These are phyloP conservation scores for Psittacula echo DNA, from an alignment of 2,797 vertebrate genomes.

Conservation along the genomic window DNA sequence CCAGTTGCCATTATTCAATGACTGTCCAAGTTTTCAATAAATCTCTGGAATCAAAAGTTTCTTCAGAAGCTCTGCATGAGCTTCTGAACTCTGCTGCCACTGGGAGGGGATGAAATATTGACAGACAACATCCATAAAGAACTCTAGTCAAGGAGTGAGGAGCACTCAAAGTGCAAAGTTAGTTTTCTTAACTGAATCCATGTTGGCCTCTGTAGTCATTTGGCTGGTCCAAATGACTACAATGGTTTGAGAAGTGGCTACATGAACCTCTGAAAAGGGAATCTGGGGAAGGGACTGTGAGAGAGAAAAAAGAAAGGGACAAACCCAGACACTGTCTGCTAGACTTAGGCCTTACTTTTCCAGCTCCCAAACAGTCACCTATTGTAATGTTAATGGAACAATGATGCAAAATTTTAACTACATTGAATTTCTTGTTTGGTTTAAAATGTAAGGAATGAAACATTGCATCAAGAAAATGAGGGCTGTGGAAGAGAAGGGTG, in stretches of 20 bases:
- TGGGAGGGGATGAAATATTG: not conserved
- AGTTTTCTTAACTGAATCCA: not conserved
- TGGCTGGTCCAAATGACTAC: not conserved
- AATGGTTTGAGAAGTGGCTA: constrained; percentile 20
- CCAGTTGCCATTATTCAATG: not conserved
- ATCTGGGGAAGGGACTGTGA: not conserved
- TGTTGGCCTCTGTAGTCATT: not conserved
- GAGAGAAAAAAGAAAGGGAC: not conserved
- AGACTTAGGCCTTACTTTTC: not conserved
- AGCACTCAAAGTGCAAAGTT: not conserved
- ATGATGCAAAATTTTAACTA: constrained; percentile 19
- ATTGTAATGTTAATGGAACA: constrained; percentile 21
- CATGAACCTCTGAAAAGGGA: not conserved
- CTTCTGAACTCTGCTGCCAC: not conserved
- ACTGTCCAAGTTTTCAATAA: not conserved
- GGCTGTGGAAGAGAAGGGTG: not conserved
- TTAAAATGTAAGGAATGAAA: constrained; percentile 45
- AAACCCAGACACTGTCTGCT: not conserved
- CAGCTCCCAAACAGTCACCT: not conserved
- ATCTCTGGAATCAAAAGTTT: not conserved
- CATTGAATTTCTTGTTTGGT: constrained; percentile 49
- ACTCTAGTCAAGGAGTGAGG: not conserved
- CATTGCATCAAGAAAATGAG: not conserved
- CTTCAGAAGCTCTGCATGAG: not conserved
- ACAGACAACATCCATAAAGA: not conserved